Base-by-base conservation (phyloP, 2,113 vertebrate genomes). In the Syngnathus scovelli region DNA sequence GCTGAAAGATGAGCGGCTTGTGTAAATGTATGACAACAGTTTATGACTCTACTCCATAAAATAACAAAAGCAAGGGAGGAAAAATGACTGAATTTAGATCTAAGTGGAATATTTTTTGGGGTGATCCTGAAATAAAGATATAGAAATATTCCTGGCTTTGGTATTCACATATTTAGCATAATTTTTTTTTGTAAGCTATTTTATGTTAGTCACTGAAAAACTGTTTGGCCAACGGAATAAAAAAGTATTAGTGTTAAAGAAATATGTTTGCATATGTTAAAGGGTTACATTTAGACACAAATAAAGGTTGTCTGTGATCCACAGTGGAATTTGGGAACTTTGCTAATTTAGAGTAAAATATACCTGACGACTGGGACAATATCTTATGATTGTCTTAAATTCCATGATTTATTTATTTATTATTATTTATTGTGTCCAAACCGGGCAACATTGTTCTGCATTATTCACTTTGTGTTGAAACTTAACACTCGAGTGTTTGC, bases 11-110 rank as follows among this genome's bases (percentile, higher is more conserved):
- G 38, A 55, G 60, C 10, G n/a, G 23, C 18, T 49, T 62, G 59
- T 69, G 70, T 64, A 65, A 56, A 78, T 66, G 15, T n/a, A 1
- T 23, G 6, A n/a, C 51, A 60, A 43, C 59, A 43, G 38, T 41
- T 41, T 5, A 61, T 61, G 38, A 18, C 36, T 38, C 36, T 18
- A 8, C 58, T 19, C 60, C 59, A 61, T 41, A 39, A 61, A 8
- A 39, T 2, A 38, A 61, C 18, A 61, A 43, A 61, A 21, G 7
- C 11, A 23, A 43, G 2, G 36, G 38, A 15, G 37, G 5, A 41
- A 60, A 52, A 52, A 27, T 12, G 19, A 23, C 60, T 41, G 10
- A 61, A 39, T 5, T 9, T 21, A 23, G 19, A 38, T 41, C 41
- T 43, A 43, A 59, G 19, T 21, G 0, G 12, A 6, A 12, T 27